Conservation (phyloP, 1,140 invertebrate species). For the Brachionus asplanchnoidis region DNA sequence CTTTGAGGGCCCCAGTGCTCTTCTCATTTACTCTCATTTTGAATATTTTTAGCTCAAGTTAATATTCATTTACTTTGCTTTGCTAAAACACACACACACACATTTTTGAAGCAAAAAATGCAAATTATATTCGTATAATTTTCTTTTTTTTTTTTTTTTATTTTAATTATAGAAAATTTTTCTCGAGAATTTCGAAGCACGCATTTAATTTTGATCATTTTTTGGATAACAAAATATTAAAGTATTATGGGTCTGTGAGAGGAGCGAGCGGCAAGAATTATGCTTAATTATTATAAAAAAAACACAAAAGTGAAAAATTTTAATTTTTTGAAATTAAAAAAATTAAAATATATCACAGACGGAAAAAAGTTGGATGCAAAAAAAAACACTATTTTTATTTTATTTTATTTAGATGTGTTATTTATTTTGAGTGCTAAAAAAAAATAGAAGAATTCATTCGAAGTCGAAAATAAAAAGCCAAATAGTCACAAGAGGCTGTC, state of each 20-base stretch:
- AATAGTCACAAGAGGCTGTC: background rate
- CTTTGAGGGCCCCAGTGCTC: background rate
- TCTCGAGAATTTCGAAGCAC: background rate
- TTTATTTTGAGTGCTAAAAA: background rate
- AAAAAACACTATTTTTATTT: background rate
- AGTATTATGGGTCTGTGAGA: background rate
- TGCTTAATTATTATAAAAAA: slow-evolving; percentile 22
- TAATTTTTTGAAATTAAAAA: slow-evolving; percentile 23
- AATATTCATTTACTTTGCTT: slow-evolving; percentile 30
- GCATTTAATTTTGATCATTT: slow-evolving; percentile 21
- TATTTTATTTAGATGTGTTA: background rate
- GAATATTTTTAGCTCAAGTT: slow-evolving; percentile 24
- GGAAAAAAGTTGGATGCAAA: background rate
- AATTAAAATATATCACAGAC: background rate
- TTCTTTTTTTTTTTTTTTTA: slow-evolving; percentile 14
- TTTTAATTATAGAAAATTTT: background rate
- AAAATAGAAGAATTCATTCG: background rate
- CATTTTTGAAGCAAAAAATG: slow-evolving; percentile 6
- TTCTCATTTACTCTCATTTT: background rate
- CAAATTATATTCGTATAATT: slow-evolving; percentile 23
- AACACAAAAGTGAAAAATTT: slow-evolving; percentile 17
- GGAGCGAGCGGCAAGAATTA: background rate
- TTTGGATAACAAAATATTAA: background rate
- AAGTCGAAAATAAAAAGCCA: background rate
- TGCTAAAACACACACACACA: background rate